Evolutionary conservation across 2,888 invertebrate species (phyloP), one percentile per base, ranked within the genome.

Genomic region (Druceiella hillmani): DNA sequence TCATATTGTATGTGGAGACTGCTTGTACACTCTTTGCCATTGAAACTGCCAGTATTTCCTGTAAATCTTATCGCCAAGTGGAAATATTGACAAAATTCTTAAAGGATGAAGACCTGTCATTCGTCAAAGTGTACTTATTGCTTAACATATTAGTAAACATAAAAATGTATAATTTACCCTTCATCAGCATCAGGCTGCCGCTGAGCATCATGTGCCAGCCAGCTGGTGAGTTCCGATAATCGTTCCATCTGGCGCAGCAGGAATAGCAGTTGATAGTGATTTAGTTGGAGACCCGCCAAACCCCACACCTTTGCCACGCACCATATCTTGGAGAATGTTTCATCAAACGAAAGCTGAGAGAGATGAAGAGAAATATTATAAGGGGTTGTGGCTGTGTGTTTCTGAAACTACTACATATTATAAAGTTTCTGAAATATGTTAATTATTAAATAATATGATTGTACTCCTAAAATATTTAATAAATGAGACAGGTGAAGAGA

Each of bases 181-280:
- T 57, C 58, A n/a, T 62, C 61, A 2, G 61, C 61, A 3, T 61
- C 66, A 1, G 66, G 65, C 28, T 87, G 84, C 42, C 83, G 67
- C 45, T 81, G 81, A 0, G 87, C 82, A 57, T 91, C 90, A 41
- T 87, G 73, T 2, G 83, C 77, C 24, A 91, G 63, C 66, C 86
- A 89, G 7, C 86, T 85, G 3, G 83, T 74, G 65, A 89, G 70
- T 62, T 90, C 90, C 0, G 85, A 76, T 17, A 90, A 62, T 32
- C 84, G 78, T 62, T 95, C 94, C 14, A 87, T 73, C 52, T 92
- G 74, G 35, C 94, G 74, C 61, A 93, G 64, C 35, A 95, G 72
- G 66, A 95, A 94, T 50, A 94, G 73, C 65, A 85, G 85, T 67
- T 95, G 94, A 64, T 88, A 92, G 62, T 94, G 94, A 69, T 92